Base-by-base conservation (phyloP, 2,113 vertebrate genomes). In the Dromas ardeola region DNA sequence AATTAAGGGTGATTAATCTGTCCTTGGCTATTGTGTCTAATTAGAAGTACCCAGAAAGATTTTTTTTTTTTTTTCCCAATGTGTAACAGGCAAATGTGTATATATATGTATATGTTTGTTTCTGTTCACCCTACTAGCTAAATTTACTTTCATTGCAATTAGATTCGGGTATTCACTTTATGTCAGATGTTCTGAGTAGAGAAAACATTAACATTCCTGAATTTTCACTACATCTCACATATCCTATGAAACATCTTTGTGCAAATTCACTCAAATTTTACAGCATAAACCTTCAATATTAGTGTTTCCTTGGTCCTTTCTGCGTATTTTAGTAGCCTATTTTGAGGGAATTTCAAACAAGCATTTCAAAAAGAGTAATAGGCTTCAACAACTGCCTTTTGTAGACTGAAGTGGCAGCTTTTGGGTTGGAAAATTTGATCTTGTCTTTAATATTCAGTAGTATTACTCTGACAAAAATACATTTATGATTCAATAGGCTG, bases 391-490 rank as follows among this genome's bases (percentile, higher is more conserved):
- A 86, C 82, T 90, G 81, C 50, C 59, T 93, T 94, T 88, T 77
- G 82, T 74, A 74, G 85, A 87, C 52, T 86, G 76, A 94, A 93
- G 62, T 92, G 93, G 92, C 90, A 95, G 88, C n/a, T 90, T 91
- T 65, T 27, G 40, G 77, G 70, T 17, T 50, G 71, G 92, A 86
- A 94, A 93, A 90, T 42, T 50, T 78, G 50, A 72, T 88, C 43
- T 88, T 86, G 94, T 71, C 90, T 96, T 93, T 88, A 93, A 83
- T 92, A 92, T 92, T 94, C 71, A 88, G 80, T 29, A 84, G 79
- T 38, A 74, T 81, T 92, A 88, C 63, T 56, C 21, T 92, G 79
- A 78, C 40, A 90, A 93, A 88, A 96, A 81, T 66, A 91, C 71
- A 55, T 88, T 92, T 91, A 53, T 63, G 76, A 96, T 89, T 94